Evolutionary conservation across 1,140 invertebrate genomes (phyloP).

Genomic region (Drosophila equinoxialis): DNA sequence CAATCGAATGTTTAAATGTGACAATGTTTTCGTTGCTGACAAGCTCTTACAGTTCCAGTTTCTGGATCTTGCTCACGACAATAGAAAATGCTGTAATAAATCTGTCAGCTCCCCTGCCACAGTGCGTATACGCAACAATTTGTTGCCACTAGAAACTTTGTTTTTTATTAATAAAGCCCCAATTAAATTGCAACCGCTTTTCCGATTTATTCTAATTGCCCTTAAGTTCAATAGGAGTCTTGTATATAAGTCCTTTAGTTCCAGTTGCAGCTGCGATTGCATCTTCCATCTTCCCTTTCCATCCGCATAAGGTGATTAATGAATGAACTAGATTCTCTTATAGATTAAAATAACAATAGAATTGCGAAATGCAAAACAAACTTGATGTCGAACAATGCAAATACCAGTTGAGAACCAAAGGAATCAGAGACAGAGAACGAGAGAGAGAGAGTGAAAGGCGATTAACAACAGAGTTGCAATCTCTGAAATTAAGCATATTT

Average conservation of each 20-base stretch:
- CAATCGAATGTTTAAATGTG: background rate
- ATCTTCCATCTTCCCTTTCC: background rate
- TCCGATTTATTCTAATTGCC: background rate
- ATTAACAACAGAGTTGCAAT: no score
- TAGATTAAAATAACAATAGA: background rate
- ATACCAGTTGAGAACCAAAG: background rate
- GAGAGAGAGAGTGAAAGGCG: background rate
- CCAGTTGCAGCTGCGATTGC: background rate
- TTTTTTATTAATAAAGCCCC: background rate
- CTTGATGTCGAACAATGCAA: background rate
- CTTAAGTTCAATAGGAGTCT: background rate
- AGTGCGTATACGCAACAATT: slow-evolving; percentile 2
- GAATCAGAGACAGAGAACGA: no score
- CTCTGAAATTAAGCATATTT: no score
- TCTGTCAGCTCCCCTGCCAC: background rate
- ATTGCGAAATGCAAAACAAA: background rate
- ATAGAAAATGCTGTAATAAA: slow-evolving; percentile 1
- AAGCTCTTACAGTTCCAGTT: background rate
- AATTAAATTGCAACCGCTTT: background rate
- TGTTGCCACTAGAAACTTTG: background rate
- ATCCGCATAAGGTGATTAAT: slow-evolving; percentile 4
- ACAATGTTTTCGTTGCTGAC: background rate
- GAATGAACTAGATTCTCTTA: slow-evolving; percentile 1
- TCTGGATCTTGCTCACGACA: background rate
- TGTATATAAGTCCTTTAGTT: background rate